phyloP scores from a whole-genome alignment of 2,888 invertebrate species.

The Agrochola lychnidis region DNA sequence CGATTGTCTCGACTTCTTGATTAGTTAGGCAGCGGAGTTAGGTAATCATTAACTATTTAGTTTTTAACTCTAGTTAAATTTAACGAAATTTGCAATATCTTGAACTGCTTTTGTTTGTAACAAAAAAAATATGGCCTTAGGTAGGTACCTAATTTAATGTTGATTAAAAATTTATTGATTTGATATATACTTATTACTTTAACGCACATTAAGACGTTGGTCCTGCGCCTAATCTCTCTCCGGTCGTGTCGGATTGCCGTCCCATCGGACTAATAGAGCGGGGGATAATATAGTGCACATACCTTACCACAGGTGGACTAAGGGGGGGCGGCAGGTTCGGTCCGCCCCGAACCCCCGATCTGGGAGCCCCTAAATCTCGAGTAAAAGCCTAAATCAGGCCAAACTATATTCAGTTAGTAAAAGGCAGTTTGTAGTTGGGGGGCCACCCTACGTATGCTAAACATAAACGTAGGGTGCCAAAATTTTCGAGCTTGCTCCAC shows the following conservation, averaged over 20 bases:
- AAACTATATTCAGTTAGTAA: too few species aligned
- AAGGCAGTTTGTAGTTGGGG: too few species aligned
- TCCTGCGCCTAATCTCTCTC: background rate
- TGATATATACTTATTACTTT: background rate
- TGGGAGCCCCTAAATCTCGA: too few species aligned
- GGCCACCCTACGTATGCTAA: too few species aligned
- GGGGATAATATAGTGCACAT: background rate
- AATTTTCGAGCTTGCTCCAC: too few species aligned
- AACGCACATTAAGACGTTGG: background rate
- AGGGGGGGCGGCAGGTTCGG: too few species aligned
- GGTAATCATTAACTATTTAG: slow-evolving; percentile 58
- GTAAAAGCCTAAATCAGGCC: too few species aligned
- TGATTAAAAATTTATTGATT: background rate
- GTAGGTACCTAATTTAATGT: background rate
- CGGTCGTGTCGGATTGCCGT: too few species aligned
- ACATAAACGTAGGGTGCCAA: too few species aligned
- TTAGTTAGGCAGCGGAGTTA: slow-evolving; percentile 53
- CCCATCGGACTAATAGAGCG: background rate
- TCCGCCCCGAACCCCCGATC: too few species aligned
- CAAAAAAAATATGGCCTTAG: background rate
- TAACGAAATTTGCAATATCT: slow-evolving; percentile 49
- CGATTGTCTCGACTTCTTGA: slow-evolving; percentile 57
- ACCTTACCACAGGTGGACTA: too few species aligned
- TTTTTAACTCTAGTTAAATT: slow-evolving; percentile 58
- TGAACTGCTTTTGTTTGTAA: slow-evolving; percentile 13